A percentile compares a stretch with the other conserved stretches of the same genome.
These are phyloP conservation scores for Dendrophyllia cribrosa DNA, from an alignment of 64 coral and sea anemone genomes.

Conservation along the genomic window DNA sequence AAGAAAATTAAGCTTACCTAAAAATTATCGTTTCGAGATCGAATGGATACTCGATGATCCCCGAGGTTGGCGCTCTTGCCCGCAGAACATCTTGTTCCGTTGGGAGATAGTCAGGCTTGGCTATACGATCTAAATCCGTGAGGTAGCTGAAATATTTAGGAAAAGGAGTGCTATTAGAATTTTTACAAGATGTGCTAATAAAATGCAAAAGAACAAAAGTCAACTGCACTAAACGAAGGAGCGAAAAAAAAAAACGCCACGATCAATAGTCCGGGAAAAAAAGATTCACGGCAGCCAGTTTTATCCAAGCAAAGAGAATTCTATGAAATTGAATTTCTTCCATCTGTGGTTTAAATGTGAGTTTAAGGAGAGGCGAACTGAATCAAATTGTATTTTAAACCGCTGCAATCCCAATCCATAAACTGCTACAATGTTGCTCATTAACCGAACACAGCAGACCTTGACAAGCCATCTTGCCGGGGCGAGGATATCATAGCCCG, in stretches of 20 bases:
- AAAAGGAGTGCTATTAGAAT: background rate
- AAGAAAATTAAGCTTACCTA: constrained; percentile 75
- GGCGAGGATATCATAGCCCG: background rate
- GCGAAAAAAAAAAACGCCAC: background rate
- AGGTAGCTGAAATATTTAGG: constrained; percentile 76
- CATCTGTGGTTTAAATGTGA: background rate
- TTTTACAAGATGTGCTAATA: background rate
- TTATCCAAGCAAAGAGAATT: background rate
- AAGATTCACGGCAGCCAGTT: background rate
- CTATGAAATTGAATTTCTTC: background rate
- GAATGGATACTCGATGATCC: constrained; percentile 98
- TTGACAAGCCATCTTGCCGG: constrained; percentile 26
- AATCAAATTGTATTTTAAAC: constrained; percentile 18
- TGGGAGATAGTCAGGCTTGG: constrained; percentile 92
- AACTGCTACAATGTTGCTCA: constrained; percentile 32
- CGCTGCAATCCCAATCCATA: background rate
- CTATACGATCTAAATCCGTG: constrained; percentile 92
- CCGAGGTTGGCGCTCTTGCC: constrained; percentile 92
- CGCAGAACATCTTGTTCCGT: constrained; percentile 96
- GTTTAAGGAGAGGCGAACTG: background rate
- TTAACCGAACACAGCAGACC: constrained; percentile 7
- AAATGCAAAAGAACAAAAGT: constrained; percentile 42
- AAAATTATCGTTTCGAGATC: constrained; percentile 99
- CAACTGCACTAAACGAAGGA: constrained; percentile 4
- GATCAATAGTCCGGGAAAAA: background rate